Conservation (phyloP, 2,888 invertebrate species). For the Orthonychiurus folsomi region DNA sequence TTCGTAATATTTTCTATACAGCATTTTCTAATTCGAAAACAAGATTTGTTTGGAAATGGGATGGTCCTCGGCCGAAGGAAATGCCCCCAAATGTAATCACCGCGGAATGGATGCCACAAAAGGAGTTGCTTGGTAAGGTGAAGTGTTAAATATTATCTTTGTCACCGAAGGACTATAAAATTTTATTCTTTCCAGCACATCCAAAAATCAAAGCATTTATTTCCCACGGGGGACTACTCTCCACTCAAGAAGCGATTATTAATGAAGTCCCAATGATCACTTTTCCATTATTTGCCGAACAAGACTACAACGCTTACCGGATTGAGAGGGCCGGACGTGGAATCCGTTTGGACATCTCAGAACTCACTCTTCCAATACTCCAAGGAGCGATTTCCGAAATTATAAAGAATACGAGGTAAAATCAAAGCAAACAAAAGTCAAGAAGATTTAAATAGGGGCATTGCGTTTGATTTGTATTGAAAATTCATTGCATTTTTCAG, state of each 20-base stretch:
- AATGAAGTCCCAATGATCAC: constrained; percentile 53
- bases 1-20: constrained; percentile 29
- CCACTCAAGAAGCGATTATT: constrained; percentile 55
- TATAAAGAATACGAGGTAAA: constrained; percentile 18
- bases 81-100: constrained; percentile 37
- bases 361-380: constrained; percentile 40
- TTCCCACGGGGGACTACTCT: constrained; percentile 59
- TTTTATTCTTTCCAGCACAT: constrained; percentile 45
- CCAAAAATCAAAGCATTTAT: constrained; percentile 53
- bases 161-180: constrained; percentile 13
- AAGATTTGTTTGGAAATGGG: constrained; percentile 40
- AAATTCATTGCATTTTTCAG: too few species aligned
- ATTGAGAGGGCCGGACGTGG: constrained; percentile 50
- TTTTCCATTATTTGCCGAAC: constrained; percentile 50
- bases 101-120: constrained; percentile 39
- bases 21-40: constrained; percentile 24
- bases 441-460: background rate
- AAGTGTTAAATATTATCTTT: too few species aligned
- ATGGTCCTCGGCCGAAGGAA: constrained; percentile 23
- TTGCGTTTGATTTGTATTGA: too few species aligned
- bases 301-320: constrained; percentile 50
- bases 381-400: constrained; percentile 19
- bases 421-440: background rate
- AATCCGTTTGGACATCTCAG: constrained; percentile 45
- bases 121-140: constrained; percentile 35